Percentiles rank a stretch among this genome's conserved stretches.
Conservation (phyloP, 2,113 vertebrate genomes). For the Urocolius indicus region DNA sequence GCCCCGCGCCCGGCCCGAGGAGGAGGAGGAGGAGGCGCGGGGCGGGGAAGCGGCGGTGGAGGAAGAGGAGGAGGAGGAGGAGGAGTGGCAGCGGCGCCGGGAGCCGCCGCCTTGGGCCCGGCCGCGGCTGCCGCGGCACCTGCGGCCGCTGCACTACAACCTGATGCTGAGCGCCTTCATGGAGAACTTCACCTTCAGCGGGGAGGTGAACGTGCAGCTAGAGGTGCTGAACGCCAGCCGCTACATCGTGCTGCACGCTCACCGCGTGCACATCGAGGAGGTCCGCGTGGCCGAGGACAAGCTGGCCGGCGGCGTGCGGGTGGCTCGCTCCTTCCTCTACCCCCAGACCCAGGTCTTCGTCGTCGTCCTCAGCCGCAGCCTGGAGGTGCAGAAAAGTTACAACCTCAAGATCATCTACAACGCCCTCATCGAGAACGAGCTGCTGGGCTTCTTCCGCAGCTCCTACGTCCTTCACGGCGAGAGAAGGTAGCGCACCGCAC, state of each 20-base stretch:
- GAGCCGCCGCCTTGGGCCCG: slow-evolving; percentile 85
- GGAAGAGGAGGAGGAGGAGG: slow-evolving; percentile 60
- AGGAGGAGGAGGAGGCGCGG: slow-evolving; percentile 6
- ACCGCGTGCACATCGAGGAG: slow-evolving; percentile 85
- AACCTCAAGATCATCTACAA: slow-evolving; percentile 91
- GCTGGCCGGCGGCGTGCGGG: slow-evolving; percentile 83
- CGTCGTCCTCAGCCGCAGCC: slow-evolving; percentile 88
- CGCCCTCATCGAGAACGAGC: slow-evolving; percentile 92
- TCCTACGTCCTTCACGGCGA: slow-evolving; percentile 90
- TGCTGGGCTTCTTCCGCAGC: slow-evolving; percentile 95
- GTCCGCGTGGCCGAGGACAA: slow-evolving; percentile 88
- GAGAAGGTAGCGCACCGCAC: slow-evolving; percentile 80
- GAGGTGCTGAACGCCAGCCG: slow-evolving; percentile 89
- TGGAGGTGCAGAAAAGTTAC: slow-evolving; percentile 88
- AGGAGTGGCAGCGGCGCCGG: slow-evolving; percentile 58
- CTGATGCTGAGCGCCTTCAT: slow-evolving; percentile 88
- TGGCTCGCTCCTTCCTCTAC: slow-evolving; percentile 87
- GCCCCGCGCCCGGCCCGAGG: neutral
- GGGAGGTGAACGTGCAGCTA: slow-evolving; percentile 92
- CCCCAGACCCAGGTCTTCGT: slow-evolving; percentile 90
- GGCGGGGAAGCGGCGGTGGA: neutral
- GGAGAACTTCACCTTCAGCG: slow-evolving; percentile 97
- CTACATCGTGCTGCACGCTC: slow-evolving; percentile 91
- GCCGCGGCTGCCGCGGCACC: slow-evolving; percentile 81
- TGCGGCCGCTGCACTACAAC: slow-evolving; percentile 93